These are phyloP conservation scores for Opisthocomus hoazin DNA, from an alignment of 2,113 vertebrate genomes.

Conservation along the genomic window DNA sequence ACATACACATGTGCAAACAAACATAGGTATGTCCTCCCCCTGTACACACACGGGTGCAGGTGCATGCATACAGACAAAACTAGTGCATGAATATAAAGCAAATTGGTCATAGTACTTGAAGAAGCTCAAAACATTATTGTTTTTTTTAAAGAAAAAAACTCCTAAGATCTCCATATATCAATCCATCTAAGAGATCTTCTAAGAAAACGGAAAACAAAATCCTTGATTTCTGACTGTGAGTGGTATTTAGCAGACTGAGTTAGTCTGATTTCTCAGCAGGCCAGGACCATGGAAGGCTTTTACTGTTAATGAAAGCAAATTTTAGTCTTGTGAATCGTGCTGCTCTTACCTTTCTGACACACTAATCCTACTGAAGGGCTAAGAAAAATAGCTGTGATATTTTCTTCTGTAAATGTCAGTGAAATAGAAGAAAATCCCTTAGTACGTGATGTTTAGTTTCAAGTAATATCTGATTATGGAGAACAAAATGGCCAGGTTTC, in stretches of 20 bases:
- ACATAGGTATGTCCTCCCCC: neutral
- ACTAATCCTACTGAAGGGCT: neutral
- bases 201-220: neutral
- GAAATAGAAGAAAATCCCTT: neutral
- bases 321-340: neutral
- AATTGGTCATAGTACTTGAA: neutral
- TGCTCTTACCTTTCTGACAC: neutral
- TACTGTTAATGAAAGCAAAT: neutral
- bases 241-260: neutral
- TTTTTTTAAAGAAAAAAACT: neutral
- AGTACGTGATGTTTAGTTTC: neutral
- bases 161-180: neutral
- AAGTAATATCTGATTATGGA: neutral
- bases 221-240: neutral
- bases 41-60: neutral
- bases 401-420: conserved; percentile 1
- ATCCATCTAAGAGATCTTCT: neutral
- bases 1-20: neutral
- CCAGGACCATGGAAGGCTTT: neutral
- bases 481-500: neutral
- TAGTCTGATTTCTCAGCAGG: conserved; percentile 3
- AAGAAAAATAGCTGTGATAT: neutral
- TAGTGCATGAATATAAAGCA: neutral
- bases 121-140: neutral
- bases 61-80: neutral